phyloP scores from a whole-genome alignment of 53 echinoderm and acorn worm genomes.

The Apostichopus leukothele region DNA sequence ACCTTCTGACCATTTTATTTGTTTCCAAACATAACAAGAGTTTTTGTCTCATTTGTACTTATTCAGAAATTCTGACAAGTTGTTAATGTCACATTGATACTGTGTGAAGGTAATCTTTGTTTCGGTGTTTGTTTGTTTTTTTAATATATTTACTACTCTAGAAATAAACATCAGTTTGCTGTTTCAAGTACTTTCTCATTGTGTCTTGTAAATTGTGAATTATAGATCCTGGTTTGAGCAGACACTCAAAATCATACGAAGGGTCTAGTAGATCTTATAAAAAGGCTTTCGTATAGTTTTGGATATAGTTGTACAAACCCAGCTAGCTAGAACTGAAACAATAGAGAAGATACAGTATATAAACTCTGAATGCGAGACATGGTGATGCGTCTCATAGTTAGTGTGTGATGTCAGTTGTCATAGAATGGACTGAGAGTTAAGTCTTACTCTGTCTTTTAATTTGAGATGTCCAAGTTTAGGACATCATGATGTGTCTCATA shows the following conservation, averaged over 20 bases:
- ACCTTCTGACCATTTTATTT: not conserved
- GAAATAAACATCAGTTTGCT: not conserved
- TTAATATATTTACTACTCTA: not conserved
- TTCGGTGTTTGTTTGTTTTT: not conserved
- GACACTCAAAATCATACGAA: not conserved
- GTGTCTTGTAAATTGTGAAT: not conserved
- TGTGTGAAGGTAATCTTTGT: conserved; percentile 10
- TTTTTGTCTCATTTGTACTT: not conserved
- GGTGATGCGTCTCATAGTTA: not conserved
- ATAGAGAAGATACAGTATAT: not conserved
- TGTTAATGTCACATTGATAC: not conserved
- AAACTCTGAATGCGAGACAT: not conserved
- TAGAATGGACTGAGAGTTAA: no score
- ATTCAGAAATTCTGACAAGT: not conserved
- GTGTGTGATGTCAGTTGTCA: no score
- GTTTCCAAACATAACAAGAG: not conserved
- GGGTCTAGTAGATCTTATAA: no score
- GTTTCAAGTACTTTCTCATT: not conserved
- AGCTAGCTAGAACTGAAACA: not conserved
- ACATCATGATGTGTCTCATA: no score
- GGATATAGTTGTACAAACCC: not conserved
- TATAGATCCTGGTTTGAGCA: not conserved
- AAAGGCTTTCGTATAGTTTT: no score
- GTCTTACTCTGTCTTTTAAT: no score
- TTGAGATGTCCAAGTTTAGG: no score